Percentiles rank a stretch among this genome's conserved stretches.
Evolutionary conservation across 2,888 invertebrate species (phyloP).

Genomic region (Blastobasis lacticolella): DNA sequence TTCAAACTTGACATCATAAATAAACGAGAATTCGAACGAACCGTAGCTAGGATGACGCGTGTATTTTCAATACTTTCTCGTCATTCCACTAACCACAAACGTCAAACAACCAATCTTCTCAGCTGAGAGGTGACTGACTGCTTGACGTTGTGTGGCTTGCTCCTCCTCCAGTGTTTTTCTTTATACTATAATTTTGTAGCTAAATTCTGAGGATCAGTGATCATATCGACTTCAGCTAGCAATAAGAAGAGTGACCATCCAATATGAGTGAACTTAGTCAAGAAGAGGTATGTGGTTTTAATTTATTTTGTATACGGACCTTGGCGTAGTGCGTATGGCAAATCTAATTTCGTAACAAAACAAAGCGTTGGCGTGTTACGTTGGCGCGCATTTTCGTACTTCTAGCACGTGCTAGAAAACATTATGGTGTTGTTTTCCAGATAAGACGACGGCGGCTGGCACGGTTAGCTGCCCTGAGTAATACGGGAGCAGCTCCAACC

Average conservation of each 20-base stretch:
- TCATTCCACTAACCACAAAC: conserved; percentile 57
- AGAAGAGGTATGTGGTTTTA: conserved; percentile 84
- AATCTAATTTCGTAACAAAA: conserved; percentile 74
- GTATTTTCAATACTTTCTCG: conserved; percentile 71
- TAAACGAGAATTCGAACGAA: conserved; percentile 6
- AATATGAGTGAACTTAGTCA: conserved; percentile 89
- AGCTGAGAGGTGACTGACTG: conserved; percentile 72
- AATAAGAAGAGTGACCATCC: conserved; percentile 29
- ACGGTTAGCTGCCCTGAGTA: conserved; percentile 78
- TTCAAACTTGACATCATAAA: no score
- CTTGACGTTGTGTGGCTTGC: conserved; percentile 65
- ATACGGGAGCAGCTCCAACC: conserved; percentile 59
- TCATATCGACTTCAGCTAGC: conserved; percentile 26
- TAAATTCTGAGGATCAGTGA: conserved; percentile 44
- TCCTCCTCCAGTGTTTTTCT: conserved; percentile 44
- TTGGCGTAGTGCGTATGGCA: conserved; percentile 61
- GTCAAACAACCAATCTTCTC: conserved; percentile 49
- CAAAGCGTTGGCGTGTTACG: conserved; percentile 60
- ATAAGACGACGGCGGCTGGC: conserved; percentile 85
- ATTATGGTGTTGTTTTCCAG: conserved; percentile 63
- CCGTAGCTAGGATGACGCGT: conserved; percentile 60
- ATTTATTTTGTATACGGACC: conserved; percentile 55
- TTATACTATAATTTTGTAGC: conserved; percentile 40
- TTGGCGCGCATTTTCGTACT: conserved; percentile 33
- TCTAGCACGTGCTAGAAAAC: conserved; percentile 41